Evolutionary conservation across 1,140 invertebrate species (phyloP), one percentile per base, ranked within the genome.

Genomic region (Leptopilina boulardi): DNA sequence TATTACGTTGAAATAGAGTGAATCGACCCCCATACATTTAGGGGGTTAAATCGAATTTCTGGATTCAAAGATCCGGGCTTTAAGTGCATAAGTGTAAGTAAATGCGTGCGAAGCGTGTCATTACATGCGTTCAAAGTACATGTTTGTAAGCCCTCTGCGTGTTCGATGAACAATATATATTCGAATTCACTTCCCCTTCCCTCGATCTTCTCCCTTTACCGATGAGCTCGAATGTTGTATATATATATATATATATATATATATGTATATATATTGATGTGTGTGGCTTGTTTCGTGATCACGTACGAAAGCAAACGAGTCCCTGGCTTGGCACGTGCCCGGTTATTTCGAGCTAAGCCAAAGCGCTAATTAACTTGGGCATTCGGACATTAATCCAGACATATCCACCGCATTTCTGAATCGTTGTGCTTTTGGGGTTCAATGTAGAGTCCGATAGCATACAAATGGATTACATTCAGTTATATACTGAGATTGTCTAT

Each of bases 251-350:
- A n/a, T n/a, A n/a, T n/a, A n/a, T n/a, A n/a, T n/a, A n/a, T n/a
- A n/a, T n/a, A n/a, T n/a, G n/a, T n/a, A n/a, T n/a, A n/a, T n/a
- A n/a, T n/a, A n/a, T n/a, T n/a, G n/a, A n/a, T 6, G 13, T 30
- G 26, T 66, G 15, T 30, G 21, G 26, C 13, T 66, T 66, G 59
- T 34, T 66, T 66, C 59, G 59, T 26, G 5, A 23, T 66, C 59
- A 66, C 59, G 59, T 66, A 66, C 21, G 23, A 66, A 66, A 66
- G 59, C 59, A 30, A 66, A 66, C 59, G 59, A 66, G 59, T 66
- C 59, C 26, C 59, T 30, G 21, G 21, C 59, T 66, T 66, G 59
- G 59, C 59, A 66, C 59, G 59, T 66, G 59, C 59, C 59, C 13
- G 59, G 59, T 66, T 66, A 66, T 66, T 66, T 30, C 23, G 59